phyloP scores from a whole-genome alignment of 2,113 vertebrate species.

The Chiloscyllium plagiosum region DNA sequence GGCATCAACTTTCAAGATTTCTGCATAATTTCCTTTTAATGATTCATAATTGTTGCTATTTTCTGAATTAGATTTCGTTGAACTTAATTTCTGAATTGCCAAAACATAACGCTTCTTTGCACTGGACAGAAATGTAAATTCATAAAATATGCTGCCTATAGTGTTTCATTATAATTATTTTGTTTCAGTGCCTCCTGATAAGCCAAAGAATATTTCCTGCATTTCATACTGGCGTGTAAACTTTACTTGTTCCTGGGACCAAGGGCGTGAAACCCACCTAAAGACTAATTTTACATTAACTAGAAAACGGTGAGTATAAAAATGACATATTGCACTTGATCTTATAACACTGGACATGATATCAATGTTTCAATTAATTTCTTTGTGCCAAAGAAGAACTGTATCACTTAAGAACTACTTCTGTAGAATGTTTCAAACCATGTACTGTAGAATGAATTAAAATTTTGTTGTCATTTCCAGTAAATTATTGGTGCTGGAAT shows the following conservation, averaged over 20 bases:
- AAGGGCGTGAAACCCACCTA: conserved; percentile 44
- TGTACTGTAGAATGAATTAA: neutral
- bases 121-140: neutral
- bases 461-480: neutral
- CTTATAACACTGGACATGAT: neutral
- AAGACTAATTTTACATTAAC: conserved; percentile 45
- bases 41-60: neutral
- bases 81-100: neutral
- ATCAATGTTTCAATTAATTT: neutral
- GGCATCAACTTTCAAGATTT: neutral
- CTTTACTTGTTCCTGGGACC: conserved; percentile 59
- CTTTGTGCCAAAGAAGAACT: neutral
- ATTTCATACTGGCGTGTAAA: conserved; percentile 42
- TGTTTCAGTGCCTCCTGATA: conserved; percentile 49
- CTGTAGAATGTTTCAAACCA: neutral
- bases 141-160: neutral
- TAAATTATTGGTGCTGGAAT: neutral
- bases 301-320: conserved; percentile 51
- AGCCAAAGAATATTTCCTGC: conserved; percentile 59
- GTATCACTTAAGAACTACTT: neutral
- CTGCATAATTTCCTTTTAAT: neutral
- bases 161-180: neutral
- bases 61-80: neutral
- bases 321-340: neutral
- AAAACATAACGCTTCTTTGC: neutral